phyloP scores from a whole-genome alignment of 2,888 invertebrate species.

The Nemapogon koenigi region DNA sequence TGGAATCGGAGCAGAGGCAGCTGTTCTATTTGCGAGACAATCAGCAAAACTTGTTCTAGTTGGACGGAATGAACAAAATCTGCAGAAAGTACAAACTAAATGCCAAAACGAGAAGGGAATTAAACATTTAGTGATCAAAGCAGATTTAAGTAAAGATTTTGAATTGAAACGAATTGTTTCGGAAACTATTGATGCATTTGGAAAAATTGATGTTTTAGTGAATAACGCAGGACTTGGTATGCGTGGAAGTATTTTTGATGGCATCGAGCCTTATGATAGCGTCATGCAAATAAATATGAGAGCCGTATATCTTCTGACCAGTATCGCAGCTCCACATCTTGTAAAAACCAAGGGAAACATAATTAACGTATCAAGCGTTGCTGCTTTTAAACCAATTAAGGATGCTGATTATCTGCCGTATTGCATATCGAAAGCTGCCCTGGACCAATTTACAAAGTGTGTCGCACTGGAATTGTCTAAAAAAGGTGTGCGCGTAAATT shows the following conservation, averaged over 20 bases:
- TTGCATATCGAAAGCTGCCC: slow-evolving; percentile 88
- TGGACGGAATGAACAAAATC: slow-evolving; percentile 72
- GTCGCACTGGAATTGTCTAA: slow-evolving; percentile 81
- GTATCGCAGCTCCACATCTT: slow-evolving; percentile 82
- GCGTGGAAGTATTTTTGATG: slow-evolving; percentile 78
- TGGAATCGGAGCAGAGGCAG: slow-evolving; percentile 75
- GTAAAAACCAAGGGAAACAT: slow-evolving; percentile 80
- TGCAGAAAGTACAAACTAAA: slow-evolving; percentile 67
- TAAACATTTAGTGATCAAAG: slow-evolving; percentile 65
- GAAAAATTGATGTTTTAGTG: slow-evolving; percentile 76
- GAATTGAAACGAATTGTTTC: slow-evolving; percentile 71
- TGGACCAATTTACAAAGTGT: slow-evolving; percentile 93
- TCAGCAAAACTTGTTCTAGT: slow-evolving; percentile 70
- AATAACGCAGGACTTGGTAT: slow-evolving; percentile 87
- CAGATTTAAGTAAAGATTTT: slow-evolving; percentile 71
- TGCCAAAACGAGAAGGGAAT: slow-evolving; percentile 49
- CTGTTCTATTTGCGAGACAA: slow-evolving; percentile 69
- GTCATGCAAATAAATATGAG: slow-evolving; percentile 86
- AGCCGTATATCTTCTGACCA: slow-evolving; percentile 77
- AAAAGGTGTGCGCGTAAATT: slow-evolving; percentile 83
- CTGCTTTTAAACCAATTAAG: slow-evolving; percentile 68
- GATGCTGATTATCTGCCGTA: slow-evolving; percentile 82
- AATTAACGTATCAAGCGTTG: slow-evolving; percentile 93
- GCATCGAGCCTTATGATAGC: slow-evolving; percentile 82
- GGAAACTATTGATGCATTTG: slow-evolving; percentile 70